These are phyloP conservation scores for Trichogramma pretiosum DNA, from an alignment of 1,140 invertebrate genomes.

Conservation along the genomic window DNA sequence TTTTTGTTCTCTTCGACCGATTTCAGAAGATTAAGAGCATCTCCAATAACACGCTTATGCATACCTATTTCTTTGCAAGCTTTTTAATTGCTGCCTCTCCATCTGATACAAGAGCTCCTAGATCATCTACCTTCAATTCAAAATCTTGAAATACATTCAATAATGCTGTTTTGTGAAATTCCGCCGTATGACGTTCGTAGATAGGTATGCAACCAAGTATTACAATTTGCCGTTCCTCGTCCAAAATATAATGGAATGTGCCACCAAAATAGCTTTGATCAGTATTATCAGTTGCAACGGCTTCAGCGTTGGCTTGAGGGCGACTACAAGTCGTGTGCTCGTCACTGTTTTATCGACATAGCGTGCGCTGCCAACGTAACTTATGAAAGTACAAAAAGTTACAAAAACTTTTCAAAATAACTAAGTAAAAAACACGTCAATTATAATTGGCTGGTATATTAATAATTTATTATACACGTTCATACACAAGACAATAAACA, in stretches of 20 bases:
- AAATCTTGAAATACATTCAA: background rate
- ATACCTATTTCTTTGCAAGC: background rate
- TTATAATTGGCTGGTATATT: no score
- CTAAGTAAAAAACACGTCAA: no score
- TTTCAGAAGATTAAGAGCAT: background rate
- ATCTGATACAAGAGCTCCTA: background rate
- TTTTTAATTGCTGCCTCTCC: background rate
- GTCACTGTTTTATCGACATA: no score
- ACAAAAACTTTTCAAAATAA: no score
- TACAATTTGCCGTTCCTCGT: background rate
- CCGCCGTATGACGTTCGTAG: background rate
- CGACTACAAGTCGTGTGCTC: no score
- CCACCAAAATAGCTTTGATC: background rate
- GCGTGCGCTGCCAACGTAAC: no score
- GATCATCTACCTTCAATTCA: background rate
- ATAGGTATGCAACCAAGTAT: background rate
- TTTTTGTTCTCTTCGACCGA: background rate
- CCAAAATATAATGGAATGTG: background rate
- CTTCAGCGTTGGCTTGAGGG: no score
- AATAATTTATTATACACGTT: no score
- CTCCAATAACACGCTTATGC: background rate
- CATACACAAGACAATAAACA: no score
- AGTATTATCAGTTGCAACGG: background rate
- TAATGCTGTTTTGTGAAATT: background rate
- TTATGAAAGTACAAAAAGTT: no score